These are phyloP conservation scores for Tipula vernalis DNA, from an alignment of 2,888 invertebrate species.

Conservation along the genomic window DNA sequence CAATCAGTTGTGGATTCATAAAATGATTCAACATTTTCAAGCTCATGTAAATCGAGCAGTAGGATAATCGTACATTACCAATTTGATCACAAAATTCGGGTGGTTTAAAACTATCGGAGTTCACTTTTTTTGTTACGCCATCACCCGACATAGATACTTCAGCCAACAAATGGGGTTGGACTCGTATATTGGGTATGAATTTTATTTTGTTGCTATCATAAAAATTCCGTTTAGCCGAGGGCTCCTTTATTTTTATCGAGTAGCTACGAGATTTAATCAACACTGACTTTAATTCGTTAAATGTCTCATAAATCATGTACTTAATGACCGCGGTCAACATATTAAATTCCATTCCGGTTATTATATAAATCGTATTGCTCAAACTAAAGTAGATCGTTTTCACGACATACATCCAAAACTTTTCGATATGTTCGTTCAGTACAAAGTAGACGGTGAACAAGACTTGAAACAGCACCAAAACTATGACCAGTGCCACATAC, in stretches of 20 bases:
- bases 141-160: not conserved
- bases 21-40: not conserved
- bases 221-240: not conserved
- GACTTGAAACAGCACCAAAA: not conserved
- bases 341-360: not conserved
- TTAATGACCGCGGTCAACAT: not conserved
- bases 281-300: not conserved
- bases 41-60: not conserved
- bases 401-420: not conserved
- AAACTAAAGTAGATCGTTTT: not conserved
- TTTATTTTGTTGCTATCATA: not conserved
- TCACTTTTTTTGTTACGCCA: not conserved
- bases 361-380: not conserved
- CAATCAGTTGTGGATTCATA: not conserved
- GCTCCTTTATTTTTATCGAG: not conserved
- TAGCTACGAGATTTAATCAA: not conserved
- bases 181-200: not conserved
- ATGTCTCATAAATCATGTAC: not conserved
- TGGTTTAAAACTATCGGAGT: not conserved
- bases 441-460: not conserved
- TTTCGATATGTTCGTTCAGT: not conserved
- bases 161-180: not conserved
- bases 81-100: slow-evolving; percentile 1
- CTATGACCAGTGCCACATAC: not conserved
- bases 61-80: not conserved